Base-by-base conservation (phyloP, 2,797 vertebrate genomes). In the Takifugu rubripes region DNA sequence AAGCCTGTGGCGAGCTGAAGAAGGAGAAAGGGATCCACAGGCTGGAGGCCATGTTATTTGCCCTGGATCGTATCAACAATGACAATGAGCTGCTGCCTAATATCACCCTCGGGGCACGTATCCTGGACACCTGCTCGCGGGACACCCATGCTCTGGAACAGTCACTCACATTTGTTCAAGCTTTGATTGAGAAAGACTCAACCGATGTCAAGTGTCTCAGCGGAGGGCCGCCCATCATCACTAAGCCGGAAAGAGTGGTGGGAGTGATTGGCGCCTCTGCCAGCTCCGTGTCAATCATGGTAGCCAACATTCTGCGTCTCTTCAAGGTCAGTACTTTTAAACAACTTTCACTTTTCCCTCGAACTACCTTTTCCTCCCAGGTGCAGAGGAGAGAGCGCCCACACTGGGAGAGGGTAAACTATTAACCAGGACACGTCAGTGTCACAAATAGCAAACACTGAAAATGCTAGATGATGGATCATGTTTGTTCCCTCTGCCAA, bases 221-320 rank as follows among this genome's bases (percentile, higher is more conserved):
- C 17, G 96, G 96, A 0, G 94, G 95, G 3, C 94, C 95, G 10
- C 96, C 96, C 78, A 96, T 98, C 90, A 95, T 98, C 90, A 96
- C 96, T 60, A 96, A 95, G 55, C 96, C 95, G 0, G 96, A 98
- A 78, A 74, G 95, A 0, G 95, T 98, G 88, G 95, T 96, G 26
- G 95, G 94, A 0, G 96, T 98, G 84, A 96, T 98, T 25, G 96
- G 95, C 0, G 96, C 96, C 25, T 98, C 96, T 0, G 94, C 93
- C 84, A 98, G 95, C 90, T 98, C 96, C 0, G 95, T 98, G 79
- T 97, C 95, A 84, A 98, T 98, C 88, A 98, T 98, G 96, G 96
- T 98, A 78, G 96, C 96, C 89, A 98, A 98, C 88, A 98, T 98
- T 75, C 87, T 98, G 56, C 92, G 96, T 50, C 94, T 98, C 72